Evolutionary conservation across 1,140 invertebrate genomes (phyloP), one percentile per base, ranked within the genome.

Genomic region (Cherax destructor): DNA sequence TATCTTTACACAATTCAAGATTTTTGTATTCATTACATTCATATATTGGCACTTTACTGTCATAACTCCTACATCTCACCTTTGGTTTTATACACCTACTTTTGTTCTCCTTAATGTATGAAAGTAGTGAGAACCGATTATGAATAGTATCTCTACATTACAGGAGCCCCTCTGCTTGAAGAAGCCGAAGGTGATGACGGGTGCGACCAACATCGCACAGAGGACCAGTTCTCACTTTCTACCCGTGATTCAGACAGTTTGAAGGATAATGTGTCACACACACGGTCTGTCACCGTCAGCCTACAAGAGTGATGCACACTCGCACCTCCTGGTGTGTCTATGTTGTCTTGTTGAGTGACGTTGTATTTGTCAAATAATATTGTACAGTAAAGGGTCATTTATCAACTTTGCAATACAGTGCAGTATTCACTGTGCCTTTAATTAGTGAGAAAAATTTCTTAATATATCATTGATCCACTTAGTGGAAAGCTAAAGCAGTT

Each of bases 121-220:
- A 41, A 41, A 41, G 30, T 41, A 41, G 30, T 41, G 30, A 41
- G 30, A 41, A 41, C 30, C 3, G 13, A 56, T 56, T 56, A 56
- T 13, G 13, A 56, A 5, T 9, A 6, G 3, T 10, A 56, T 56
- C 13, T 41, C 69, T 30, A 30, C 21, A 74, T 74, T 74, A 30
- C 83, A 91, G 89, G 89, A n/a, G 89, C 89, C 1, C 89, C 89
- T 24, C 83, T 91, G 83, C 83, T 91, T 41, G 89, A 91, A 69
- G 89, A 91, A 65, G 89, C 89, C n/a, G 89, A 91, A 74, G 89
- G 84, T 49, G 89, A 85, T 61, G 83, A 69, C 11, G 81, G 83
- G 21, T 74, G 69, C 11, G 83, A 85, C 16, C 78, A 83, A 4
- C 83, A 76, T 21, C 72, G 83, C 47, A 69, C 69, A n/a, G 83